A percentile compares a stretch with the other conserved stretches of the same genome.
Conservation (phyloP, 2,113 vertebrate species). For the Cyanistes caeruleus region DNA sequence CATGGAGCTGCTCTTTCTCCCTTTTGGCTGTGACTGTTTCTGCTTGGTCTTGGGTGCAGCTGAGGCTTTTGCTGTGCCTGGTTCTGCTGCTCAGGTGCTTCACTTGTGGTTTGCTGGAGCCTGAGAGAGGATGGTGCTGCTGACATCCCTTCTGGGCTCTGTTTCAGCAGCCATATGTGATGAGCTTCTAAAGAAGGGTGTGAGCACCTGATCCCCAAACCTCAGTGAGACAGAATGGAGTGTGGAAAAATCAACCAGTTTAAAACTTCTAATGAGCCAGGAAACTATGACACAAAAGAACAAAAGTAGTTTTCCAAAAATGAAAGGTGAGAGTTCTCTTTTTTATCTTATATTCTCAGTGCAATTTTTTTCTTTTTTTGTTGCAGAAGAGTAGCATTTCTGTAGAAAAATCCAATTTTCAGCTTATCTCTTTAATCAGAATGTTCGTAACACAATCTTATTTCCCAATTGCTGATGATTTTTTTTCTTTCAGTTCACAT, state of each 20-base stretch:
- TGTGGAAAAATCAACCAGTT: neutral
- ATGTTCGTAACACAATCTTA: neutral
- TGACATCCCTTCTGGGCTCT: neutral
- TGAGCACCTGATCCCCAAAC: neutral
- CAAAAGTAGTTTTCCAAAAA: neutral
- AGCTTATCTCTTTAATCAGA: neutral
- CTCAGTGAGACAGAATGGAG: neutral
- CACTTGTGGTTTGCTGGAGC: neutral
- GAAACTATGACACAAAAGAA: neutral
- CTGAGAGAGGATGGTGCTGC: neutral
- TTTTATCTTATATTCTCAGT: neutral
- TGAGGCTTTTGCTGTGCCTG: neutral
- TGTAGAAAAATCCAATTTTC: conserved; percentile 16
- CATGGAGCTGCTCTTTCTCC: neutral
- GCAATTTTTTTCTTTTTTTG: neutral
- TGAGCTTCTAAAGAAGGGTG: neutral
- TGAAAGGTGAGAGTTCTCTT: neutral
- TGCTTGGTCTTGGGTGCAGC: neutral
- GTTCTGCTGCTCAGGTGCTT: neutral
- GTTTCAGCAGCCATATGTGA: neutral
- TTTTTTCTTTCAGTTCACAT: neutral
- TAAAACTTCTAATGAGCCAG: neutral
- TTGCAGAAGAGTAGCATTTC: neutral
- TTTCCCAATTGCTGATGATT: neutral
- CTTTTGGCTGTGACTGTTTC: neutral